phyloP scores from a whole-genome alignment of 2,888 invertebrate species.

The Miltochrista miniata region DNA sequence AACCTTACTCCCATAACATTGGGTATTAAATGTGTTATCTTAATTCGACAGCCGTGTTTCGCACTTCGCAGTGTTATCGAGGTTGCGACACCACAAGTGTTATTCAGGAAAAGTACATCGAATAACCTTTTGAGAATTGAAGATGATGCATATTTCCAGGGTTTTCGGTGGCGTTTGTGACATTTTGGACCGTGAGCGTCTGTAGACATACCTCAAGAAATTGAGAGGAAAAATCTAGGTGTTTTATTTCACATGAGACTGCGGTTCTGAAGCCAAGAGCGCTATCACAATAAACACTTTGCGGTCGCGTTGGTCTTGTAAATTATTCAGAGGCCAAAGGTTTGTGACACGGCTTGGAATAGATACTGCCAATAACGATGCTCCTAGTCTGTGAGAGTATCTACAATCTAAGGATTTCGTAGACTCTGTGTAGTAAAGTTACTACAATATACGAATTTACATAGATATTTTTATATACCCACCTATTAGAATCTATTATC shows the following conservation, averaged over 20 bases:
- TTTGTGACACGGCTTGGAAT: slow-evolving; percentile 61
- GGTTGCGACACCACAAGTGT: slow-evolving; percentile 48
- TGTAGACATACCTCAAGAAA: slow-evolving; percentile 61
- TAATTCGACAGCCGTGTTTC: slow-evolving; percentile 51
- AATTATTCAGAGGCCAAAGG: slow-evolving; percentile 72
- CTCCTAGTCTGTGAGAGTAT: slow-evolving; percentile 19
- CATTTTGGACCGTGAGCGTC: slow-evolving; percentile 42
- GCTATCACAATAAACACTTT: slow-evolving; percentile 79
- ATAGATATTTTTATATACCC: too few relatives aligned
- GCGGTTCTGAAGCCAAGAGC: slow-evolving; percentile 66
- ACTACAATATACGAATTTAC: too few relatives aligned
- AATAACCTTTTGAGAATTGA: slow-evolving; percentile 48
- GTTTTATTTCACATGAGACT: slow-evolving; percentile 77
- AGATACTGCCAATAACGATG: slow-evolving; percentile 50
- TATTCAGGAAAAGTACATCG: slow-evolving; percentile 48
- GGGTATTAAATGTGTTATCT: slow-evolving; percentile 56
- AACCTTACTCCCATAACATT: slow-evolving; percentile 57
- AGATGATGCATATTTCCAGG: slow-evolving; percentile 62
- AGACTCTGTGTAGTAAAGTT: too few relatives aligned
- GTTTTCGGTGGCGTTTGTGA: slow-evolving; percentile 43
- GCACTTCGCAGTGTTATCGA: slow-evolving; percentile 51
- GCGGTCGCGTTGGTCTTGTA: slow-evolving; percentile 60
- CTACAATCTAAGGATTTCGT: neutral
- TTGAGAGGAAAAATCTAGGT: slow-evolving; percentile 79
- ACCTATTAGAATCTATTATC: too few relatives aligned